Evolutionary conservation across 1,140 invertebrate species (phyloP).

Genomic region (Eufriesea mexicana): DNA sequence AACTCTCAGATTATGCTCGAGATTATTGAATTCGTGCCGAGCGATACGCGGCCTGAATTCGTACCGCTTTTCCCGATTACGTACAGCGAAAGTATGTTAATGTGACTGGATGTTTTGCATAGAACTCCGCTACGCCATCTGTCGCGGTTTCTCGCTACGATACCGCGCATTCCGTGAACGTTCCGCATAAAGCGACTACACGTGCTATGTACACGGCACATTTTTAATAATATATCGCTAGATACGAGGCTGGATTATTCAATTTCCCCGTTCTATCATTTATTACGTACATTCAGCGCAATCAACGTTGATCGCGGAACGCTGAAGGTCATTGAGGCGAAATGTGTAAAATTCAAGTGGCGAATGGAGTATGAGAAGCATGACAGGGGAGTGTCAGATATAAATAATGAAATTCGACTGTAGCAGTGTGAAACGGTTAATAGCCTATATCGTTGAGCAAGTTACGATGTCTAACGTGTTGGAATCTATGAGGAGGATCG

Average conservation of each 20-base stretch:
- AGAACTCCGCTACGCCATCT: neutral
- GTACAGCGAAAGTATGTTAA: conserved; percentile 26
- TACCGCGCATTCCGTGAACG: neutral
- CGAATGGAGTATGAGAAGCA: too few species aligned
- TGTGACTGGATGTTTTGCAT: conserved; percentile 36
- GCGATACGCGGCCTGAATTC: conserved; percentile 36
- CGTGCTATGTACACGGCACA: neutral
- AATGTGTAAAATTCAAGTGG: too few species aligned
- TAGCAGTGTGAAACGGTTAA: too few species aligned
- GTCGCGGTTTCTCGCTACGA: neutral
- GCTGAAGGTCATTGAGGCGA: too few species aligned
- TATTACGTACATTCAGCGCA: neutral
- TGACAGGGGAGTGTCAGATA: too few species aligned
- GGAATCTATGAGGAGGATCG: too few species aligned
- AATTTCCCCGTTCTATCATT: neutral
- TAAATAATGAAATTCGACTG: too few species aligned
- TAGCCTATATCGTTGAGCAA: too few species aligned
- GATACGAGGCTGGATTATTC: neutral
- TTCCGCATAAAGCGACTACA: neutral
- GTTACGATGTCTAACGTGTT: too few species aligned
- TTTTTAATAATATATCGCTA: neutral
- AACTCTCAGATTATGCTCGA: conserved; percentile 23
- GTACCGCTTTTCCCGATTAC: conserved; percentile 27
- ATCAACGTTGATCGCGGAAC: too few species aligned
- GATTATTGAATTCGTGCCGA: conserved; percentile 44